phyloP scores from a whole-genome alignment of 2,113 vertebrate genomes.

The Astur gentilis region DNA sequence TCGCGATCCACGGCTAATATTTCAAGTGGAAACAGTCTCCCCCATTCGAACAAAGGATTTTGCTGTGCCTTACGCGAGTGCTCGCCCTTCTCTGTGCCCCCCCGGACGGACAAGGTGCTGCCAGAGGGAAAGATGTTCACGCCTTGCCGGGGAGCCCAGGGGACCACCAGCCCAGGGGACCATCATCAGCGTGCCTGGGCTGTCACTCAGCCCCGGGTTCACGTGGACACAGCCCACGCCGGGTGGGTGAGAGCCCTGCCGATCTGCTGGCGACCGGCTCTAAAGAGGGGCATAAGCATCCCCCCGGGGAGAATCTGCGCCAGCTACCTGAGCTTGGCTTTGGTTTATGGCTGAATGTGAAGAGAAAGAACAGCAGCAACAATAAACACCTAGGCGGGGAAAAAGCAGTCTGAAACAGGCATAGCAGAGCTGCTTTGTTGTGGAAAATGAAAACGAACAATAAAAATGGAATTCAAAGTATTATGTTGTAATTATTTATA shows the following conservation, averaged over 20 bases:
- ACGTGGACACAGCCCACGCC: fast-evolving
- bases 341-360: not conserved
- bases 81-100: not conserved
- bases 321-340: not conserved
- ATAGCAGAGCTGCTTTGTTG: not conserved
- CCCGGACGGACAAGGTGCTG: fast-evolving
- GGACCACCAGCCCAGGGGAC: not conserved
- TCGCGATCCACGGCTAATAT: not conserved
- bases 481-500: not conserved
- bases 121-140: not conserved
- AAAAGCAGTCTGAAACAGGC: not conserved
- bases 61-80: not conserved
- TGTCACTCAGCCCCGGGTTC: not conserved
- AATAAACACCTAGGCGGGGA: not conserved
- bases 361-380: not conserved
- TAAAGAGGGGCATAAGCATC: fast-evolving
- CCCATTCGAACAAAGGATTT: not conserved
- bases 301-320: not conserved
- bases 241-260: not conserved
- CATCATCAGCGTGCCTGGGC: not conserved
- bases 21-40: slow-evolving; percentile 28
- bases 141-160: not conserved
- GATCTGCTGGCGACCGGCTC: not conserved
- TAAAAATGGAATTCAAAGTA: not conserved
- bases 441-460: not conserved